Percentiles rank a stretch among this genome's conserved stretches.
Evolutionary conservation across 2,113 vertebrate species (phyloP).

Genomic region (Leiothrix lutea): DNA sequence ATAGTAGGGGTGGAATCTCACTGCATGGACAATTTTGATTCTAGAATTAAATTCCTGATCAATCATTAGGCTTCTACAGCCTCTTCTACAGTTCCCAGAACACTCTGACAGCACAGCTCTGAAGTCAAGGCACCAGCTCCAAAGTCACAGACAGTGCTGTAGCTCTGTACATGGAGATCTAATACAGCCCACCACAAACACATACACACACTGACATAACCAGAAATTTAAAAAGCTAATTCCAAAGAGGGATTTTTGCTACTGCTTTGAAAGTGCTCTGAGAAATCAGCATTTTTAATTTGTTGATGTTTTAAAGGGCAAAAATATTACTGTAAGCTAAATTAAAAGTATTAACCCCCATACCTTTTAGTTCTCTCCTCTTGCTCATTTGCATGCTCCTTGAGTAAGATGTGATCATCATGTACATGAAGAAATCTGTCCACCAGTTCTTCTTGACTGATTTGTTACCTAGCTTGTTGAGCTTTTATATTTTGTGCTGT

Average conservation of each 20-base stretch:
- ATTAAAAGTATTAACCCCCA: slow-evolving; percentile 3
- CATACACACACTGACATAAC: not conserved
- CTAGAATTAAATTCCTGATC: not conserved
- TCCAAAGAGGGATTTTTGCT: not conserved
- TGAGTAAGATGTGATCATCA: slow-evolving; percentile 85
- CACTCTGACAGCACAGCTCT: not conserved
- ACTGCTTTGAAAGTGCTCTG: not conserved
- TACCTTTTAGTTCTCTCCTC: slow-evolving; percentile 94
- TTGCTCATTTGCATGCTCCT: slow-evolving; percentile 84
- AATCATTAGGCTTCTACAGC: not conserved
- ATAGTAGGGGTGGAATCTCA: not conserved
- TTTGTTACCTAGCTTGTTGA: slow-evolving; percentile 72
- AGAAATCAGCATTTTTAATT: not conserved
- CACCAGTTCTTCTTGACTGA: slow-evolving; percentile 84
- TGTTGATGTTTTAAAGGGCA: not conserved
- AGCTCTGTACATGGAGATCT: not conserved
- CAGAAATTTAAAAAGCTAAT: not conserved
- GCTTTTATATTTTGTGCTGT: slow-evolving; percentile 55
- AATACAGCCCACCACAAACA: not conserved
- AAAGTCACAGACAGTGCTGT: not conserved
- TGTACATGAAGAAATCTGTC: slow-evolving; percentile 82
- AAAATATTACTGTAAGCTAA: slow-evolving; percentile 9
- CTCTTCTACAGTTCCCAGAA: not conserved
- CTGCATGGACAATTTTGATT: not conserved
- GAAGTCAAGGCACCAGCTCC: not conserved